phyloP scores from a whole-genome alignment of 2,888 invertebrate genomes.

The Macrosiphum euphorbiae region DNA sequence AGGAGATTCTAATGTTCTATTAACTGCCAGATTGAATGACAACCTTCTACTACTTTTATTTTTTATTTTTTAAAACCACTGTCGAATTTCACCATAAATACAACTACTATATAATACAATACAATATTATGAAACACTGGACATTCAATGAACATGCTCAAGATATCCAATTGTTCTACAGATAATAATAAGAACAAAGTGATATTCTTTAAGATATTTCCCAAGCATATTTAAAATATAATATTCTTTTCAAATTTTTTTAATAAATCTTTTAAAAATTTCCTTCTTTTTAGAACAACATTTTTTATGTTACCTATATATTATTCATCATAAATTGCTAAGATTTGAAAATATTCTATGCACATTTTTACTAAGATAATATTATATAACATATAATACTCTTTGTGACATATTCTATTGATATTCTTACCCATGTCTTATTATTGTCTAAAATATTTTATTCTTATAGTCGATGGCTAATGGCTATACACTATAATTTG shows the following conservation, averaged over 20 bases:
- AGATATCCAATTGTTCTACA: neutral
- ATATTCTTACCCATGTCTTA: neutral
- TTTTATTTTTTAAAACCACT: neutral
- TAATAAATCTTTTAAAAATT: neutral
- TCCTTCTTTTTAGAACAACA: neutral
- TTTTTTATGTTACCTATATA: neutral
- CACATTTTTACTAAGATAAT: neutral
- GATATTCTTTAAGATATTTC: neutral
- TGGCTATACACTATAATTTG: neutral
- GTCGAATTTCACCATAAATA: neutral
- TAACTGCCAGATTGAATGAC: neutral
- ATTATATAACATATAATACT: neutral
- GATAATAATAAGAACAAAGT: neutral
- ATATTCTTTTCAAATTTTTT: neutral
- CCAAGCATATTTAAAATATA: neutral
- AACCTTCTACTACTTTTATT: neutral
- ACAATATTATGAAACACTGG: neutral
- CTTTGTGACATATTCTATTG: neutral
- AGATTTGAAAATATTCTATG: neutral
- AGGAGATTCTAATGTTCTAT: neutral
- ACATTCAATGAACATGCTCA: neutral
- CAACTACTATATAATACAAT: neutral
- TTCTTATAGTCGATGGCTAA: neutral
- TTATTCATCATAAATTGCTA: neutral
- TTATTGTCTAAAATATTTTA: neutral